Evolutionary conservation across 2,888 invertebrate species (phyloP), one percentile per base, ranked within the genome.

Genomic region (Ditula angustiorana): DNA sequence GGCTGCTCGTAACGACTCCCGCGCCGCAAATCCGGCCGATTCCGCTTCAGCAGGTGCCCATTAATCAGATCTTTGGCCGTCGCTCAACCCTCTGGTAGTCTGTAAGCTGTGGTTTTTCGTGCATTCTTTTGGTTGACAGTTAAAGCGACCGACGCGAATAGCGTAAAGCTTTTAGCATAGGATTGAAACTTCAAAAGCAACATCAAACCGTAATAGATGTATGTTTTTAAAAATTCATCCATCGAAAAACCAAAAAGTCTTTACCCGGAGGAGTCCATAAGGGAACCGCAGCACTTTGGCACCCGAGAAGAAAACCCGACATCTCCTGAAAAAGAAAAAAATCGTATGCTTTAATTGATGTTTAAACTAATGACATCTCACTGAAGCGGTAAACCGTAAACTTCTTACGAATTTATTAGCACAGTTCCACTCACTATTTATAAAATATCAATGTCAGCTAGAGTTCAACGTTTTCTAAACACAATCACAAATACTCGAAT

Each of bases 41-140:
- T 5, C 24, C 35, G 53, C 16, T 41, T 56, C 26, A 49, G 13
- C 21, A 46, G 28, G 23, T 26, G 8, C 11, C 37, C 28, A 37
- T 62, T 21, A 47, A 61, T 58, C 19, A 46, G 28, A 28, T 47
- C 28, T 37, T 49, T 62, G 49, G 56, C 62, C 5, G 28, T 49
- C 13, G 56, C 49, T 56, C 41, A 62, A 56, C 41, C 46, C n/a
- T 46, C 19, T 2, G 37, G n/a, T 30, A 21, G 30, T 19, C n/a
- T n/a, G 11, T 33, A 0, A 21, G 49, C 3, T 50, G 19, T 10
- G 24, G 24, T 26, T 26, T 49, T 13, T 49, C 8, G 13, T 13
- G 26, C 13, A 21, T 49, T 49, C 1, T 7, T 2, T 49, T 21
- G n/a, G 47, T 7, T 33, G 46, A 35, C 33, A 5, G 35, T 33